phyloP scores from a whole-genome alignment of 2,888 invertebrate species.

The Drosophila silvestris region DNA sequence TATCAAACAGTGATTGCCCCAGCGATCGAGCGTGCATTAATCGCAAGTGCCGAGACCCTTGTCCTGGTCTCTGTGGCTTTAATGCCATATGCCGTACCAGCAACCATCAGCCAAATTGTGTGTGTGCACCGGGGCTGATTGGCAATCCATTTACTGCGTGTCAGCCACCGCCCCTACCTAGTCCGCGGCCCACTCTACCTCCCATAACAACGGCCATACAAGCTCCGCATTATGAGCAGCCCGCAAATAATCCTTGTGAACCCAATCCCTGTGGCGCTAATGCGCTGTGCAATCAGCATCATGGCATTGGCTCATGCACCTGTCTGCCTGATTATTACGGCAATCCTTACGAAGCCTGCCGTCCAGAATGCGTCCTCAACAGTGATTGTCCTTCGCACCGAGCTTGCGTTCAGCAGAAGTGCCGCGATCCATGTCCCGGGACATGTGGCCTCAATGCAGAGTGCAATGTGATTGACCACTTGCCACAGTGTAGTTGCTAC shows the following conservation, averaged over 20 bases:
- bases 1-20: slow-evolving; percentile 90
- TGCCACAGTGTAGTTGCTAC: slow-evolving; percentile 90
- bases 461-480: slow-evolving; percentile 91
- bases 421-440: slow-evolving; percentile 92
- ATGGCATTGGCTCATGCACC: slow-evolving; percentile 89
- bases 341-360: slow-evolving; percentile 89
- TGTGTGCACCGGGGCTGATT: slow-evolving; percentile 88
- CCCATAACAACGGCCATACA: slow-evolving; percentile 45
- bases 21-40: slow-evolving; percentile 90
- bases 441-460: slow-evolving; percentile 90
- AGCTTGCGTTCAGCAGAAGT: slow-evolving; percentile 91
- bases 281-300: slow-evolving; percentile 88
- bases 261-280: slow-evolving; percentile 92
- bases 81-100: slow-evolving; percentile 90
- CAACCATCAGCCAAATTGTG: slow-evolving; percentile 91
- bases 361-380: slow-evolving; percentile 92
- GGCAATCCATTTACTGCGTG: slow-evolving; percentile 92
- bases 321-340: slow-evolving; percentile 89
- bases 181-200: slow-evolving; percentile 7
- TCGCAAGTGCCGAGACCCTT: slow-evolving; percentile 92
- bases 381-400: slow-evolving; percentile 91
- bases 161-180: slow-evolving; percentile 56
- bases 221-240: slow-evolving; percentile 69
- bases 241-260: slow-evolving; percentile 87
- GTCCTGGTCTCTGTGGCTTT: slow-evolving; percentile 90